Percentiles rank a stretch among this genome's conserved stretches.
phyloP scores from a whole-genome alignment of 2,888 invertebrate species.

The Colostygia pectinataria region DNA sequence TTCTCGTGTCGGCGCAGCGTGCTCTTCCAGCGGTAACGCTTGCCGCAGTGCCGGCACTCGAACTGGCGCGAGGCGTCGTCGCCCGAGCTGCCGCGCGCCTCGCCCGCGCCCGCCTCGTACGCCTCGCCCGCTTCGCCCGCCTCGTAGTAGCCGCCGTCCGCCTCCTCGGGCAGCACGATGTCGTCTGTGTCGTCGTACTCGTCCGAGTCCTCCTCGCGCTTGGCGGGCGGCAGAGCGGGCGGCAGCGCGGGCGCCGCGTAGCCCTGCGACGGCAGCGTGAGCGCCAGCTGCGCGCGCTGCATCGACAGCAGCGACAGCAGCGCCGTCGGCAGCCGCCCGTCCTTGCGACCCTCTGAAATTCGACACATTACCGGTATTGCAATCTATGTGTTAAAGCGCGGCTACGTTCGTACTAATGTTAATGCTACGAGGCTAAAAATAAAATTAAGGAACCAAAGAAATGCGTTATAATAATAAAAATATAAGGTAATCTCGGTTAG shows the following conservation, averaged over 20 bases:
- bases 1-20: constrained; percentile 91
- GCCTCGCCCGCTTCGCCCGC: not conserved
- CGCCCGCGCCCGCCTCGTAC: constrained; percentile 45
- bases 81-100: constrained; percentile 54
- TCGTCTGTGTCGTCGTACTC: constrained; percentile 81
- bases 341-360: constrained; percentile 77
- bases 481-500: constrained; percentile 74
- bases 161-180: constrained; percentile 75
- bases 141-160: constrained; percentile 57
- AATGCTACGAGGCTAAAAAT: constrained; percentile 81
- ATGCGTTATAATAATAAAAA: constrained; percentile 78
- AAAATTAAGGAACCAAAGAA: constrained; percentile 83
- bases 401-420: constrained; percentile 77
- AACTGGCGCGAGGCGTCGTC: constrained; percentile 85
- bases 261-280: constrained; percentile 45
- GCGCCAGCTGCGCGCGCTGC: constrained; percentile 42
- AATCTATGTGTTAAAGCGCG: constrained; percentile 70
- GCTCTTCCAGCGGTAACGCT: constrained; percentile 93
- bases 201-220: constrained; percentile 77
- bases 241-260: constrained; percentile 15
- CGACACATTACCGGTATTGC: constrained; percentile 75
- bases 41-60: constrained; percentile 92
- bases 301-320: constrained; percentile 55
- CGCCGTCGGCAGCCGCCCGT: constrained; percentile 67
- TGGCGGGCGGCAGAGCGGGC: constrained; percentile 42